Evolutionary conservation across 2,113 vertebrate species (phyloP).

Genomic region (Sphaerodactylus townsendi): DNA sequence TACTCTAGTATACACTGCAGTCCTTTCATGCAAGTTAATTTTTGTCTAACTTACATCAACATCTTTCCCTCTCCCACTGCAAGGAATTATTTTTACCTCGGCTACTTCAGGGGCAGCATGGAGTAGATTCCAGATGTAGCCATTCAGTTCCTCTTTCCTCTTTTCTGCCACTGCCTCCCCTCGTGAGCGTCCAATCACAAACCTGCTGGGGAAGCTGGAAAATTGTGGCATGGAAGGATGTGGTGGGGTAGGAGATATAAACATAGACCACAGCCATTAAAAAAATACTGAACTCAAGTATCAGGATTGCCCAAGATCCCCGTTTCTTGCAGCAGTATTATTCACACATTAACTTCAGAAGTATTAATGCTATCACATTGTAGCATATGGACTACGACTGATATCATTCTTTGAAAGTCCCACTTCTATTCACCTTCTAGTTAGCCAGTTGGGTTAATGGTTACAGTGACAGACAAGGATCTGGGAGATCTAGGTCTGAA

Average conservation of each 20-base stretch:
- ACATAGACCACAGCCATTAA: background rate
- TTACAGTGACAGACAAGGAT: no score
- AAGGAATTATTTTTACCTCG: slow-evolving; percentile 76
- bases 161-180: slow-evolving; percentile 88
- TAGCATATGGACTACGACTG: background rate
- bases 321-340: no score
- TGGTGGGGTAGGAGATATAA: background rate
- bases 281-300: background rate
- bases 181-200: slow-evolving; percentile 90
- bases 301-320: background rate
- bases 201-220: slow-evolving; percentile 90
- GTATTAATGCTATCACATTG: background rate
- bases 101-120: slow-evolving; percentile 83
- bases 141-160: slow-evolving; percentile 90
- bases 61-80: no score
- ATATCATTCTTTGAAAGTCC: background rate
- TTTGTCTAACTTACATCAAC: background rate
- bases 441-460: background rate
- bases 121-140: slow-evolving; percentile 94
- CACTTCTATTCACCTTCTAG: background rate
- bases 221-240: background rate
- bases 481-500: no score
- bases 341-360: background rate
- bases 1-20: background rate
- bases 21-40: background rate